A percentile compares a stretch with the other conserved stretches of the same genome.
Conservation (phyloP, 2,797 vertebrate species). For the Enteromius paludinosus region DNA sequence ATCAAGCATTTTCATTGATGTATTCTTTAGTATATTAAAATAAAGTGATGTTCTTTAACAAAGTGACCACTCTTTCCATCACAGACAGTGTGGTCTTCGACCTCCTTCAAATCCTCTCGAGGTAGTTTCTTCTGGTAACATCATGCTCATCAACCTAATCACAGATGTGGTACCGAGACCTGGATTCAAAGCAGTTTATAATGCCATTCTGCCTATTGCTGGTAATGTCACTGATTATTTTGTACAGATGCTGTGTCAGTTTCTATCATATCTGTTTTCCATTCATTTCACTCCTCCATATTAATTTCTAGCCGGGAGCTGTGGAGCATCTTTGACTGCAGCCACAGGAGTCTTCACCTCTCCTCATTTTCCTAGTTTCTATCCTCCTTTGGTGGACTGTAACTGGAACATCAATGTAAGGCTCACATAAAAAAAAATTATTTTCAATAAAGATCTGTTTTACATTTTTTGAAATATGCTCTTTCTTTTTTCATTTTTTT, state of each 20-base stretch:
- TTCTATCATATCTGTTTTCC: background rate
- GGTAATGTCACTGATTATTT: constrained; percentile 56
- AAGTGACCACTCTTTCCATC: background rate
- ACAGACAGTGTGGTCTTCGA: constrained; percentile 81
- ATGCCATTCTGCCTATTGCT: constrained; percentile 52
- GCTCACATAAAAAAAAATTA: too few species aligned
- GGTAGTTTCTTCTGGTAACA: constrained; percentile 78
- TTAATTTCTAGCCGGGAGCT: constrained; percentile 64
- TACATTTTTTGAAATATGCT: background rate
- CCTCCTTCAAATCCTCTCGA: constrained; percentile 76
- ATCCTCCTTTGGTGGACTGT: constrained; percentile 78
- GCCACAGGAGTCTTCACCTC: constrained; percentile 69
- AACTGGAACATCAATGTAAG: constrained; percentile 79
- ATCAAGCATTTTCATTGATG: background rate
- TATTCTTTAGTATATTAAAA: background rate
- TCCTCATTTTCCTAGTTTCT: constrained; percentile 78
- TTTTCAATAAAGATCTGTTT: background rate
- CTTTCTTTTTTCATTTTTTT: background rate
- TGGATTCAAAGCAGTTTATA: constrained; percentile 74
- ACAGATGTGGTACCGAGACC: constrained; percentile 66
- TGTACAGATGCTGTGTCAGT: background rate
- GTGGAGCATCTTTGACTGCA: constrained; percentile 64
- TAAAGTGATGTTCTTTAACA: background rate
- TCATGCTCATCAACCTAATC: constrained; percentile 79
- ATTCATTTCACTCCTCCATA: background rate